Conservation (phyloP, 2,888 invertebrate species). For the Laspeyria flexula region DNA sequence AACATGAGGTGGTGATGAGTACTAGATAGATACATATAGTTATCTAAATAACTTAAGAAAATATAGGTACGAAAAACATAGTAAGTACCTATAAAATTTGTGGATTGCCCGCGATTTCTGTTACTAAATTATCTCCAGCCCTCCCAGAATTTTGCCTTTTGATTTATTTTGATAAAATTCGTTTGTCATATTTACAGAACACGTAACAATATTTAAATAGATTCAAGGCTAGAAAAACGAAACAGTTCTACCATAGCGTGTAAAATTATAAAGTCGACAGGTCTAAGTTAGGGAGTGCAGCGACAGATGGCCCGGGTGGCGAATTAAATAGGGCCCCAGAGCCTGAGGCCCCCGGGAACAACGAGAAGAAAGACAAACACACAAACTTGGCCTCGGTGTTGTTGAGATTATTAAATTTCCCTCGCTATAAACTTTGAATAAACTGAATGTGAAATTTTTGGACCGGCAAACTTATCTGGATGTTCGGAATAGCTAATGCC, state of each 20-base stretch:
- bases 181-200: neutral
- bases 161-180: too few relatives aligned
- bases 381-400: conserved; percentile 61
- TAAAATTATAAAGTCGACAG: conserved; percentile 66
- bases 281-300: conserved; percentile 61
- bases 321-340: conserved; percentile 49
- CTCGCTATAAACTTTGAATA: conserved; percentile 60
- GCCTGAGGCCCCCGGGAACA: conserved; percentile 37
- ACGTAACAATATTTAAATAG: conserved; percentile 33
- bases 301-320: conserved; percentile 64
- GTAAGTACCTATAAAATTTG: too few relatives aligned
- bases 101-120: too few relatives aligned
- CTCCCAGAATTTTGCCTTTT: too few relatives aligned
- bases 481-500: conserved; percentile 44
- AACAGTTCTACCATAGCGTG: conserved; percentile 45
- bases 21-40: too few relatives aligned
- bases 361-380: conserved; percentile 66
- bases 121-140: too few relatives aligned
- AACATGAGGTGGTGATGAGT: too few relatives aligned
- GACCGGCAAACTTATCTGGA: conserved; percentile 41
- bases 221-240: conserved; percentile 26
- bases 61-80: too few relatives aligned
- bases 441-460: conserved; percentile 59
- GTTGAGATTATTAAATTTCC: conserved; percentile 69
- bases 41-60: too few relatives aligned